Conservation (phyloP, 2,797 vertebrate species). For the Trachops cirrhosus region DNA sequence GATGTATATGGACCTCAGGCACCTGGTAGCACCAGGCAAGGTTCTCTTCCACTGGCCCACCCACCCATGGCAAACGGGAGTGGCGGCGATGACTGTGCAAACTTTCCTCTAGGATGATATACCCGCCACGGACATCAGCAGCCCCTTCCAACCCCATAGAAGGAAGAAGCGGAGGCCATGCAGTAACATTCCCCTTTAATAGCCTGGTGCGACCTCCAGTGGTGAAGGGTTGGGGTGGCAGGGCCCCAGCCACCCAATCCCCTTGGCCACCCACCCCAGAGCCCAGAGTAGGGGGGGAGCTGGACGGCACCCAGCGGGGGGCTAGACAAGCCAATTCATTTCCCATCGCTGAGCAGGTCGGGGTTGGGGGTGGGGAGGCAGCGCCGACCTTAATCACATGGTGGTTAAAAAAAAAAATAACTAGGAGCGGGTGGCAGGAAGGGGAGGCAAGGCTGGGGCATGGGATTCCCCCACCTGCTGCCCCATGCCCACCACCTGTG, state of each 20-base stretch:
- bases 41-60: too few relatives aligned
- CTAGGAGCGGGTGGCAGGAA: slow-evolving; percentile 60
- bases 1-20: background rate
- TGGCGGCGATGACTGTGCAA: background rate
- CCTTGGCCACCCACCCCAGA: slow-evolving; percentile 54
- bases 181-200: slow-evolving; percentile 82
- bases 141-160: slow-evolving; percentile 40
- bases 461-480: slow-evolving; percentile 27
- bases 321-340: slow-evolving; percentile 77
- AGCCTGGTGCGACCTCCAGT: slow-evolving; percentile 67
- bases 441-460: slow-evolving; percentile 61
- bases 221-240: slow-evolving; percentile 64
- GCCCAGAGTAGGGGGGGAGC: slow-evolving; percentile 45
- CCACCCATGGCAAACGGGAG: background rate
- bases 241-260: slow-evolving; percentile 40
- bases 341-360: slow-evolving; percentile 71
- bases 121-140: background rate
- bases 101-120: background rate
- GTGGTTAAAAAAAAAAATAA: slow-evolving; percentile 71
- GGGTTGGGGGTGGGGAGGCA: slow-evolving; percentile 29
- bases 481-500: slow-evolving; percentile 42
- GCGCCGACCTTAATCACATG: slow-evolving; percentile 70
- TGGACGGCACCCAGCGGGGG: slow-evolving; percentile 61
- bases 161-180: slow-evolving; percentile 67
- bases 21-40: background rate